Percentiles rank a stretch among this genome's conserved stretches.
Evolutionary conservation across 2,113 vertebrate genomes (phyloP).

Genomic region (Myocastor coypus): DNA sequence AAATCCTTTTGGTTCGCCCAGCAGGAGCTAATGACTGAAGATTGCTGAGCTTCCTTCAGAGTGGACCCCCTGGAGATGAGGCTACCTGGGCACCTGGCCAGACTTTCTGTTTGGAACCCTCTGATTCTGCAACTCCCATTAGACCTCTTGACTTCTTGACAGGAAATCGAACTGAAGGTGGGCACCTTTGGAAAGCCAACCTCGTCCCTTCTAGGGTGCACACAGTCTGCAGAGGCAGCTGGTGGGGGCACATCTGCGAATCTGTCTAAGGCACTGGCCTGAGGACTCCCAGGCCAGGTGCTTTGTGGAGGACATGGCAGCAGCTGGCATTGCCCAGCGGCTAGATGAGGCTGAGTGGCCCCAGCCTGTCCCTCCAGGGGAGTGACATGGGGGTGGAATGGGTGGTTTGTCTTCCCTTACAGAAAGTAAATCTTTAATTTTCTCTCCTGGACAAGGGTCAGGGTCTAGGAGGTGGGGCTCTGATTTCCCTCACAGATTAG

Average conservation of each 20-base stretch:
- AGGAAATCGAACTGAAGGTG: not conserved
- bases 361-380: not conserved
- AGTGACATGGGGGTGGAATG: not conserved
- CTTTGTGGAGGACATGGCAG: not conserved
- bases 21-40: not conserved
- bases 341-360: not conserved
- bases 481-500: not conserved
- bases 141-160: constrained; percentile 6
- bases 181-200: constrained; percentile 34
- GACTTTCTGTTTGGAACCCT: constrained; percentile 63
- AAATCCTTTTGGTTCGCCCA: not conserved
- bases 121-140: not conserved
- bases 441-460: constrained; percentile 22
- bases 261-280: not conserved
- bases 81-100: constrained; percentile 71
- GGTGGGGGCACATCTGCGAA: not conserved
- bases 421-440: constrained; percentile 73
- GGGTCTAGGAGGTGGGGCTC: not conserved
- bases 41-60: not conserved
- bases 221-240: not conserved
- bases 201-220: not conserved
- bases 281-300: not conserved
- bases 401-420: not conserved
- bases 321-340: not conserved
- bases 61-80: not conserved